Conservation (phyloP, 2,113 vertebrate genomes). For the Nettapus auritus region DNA sequence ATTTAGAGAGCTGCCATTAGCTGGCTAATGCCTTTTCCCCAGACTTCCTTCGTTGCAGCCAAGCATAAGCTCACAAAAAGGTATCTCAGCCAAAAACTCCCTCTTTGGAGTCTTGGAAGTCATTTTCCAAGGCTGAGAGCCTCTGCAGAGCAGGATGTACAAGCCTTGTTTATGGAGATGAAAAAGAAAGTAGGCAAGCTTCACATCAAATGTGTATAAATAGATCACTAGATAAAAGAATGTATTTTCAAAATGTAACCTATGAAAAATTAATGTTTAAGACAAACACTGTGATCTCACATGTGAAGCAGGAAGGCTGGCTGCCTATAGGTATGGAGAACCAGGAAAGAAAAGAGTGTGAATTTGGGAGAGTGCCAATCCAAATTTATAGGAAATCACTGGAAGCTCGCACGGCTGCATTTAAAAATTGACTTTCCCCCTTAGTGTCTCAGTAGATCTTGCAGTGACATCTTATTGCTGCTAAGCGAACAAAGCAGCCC, state of each 20-base stretch:
- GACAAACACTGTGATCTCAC: not conserved
- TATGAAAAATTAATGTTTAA: not conserved
- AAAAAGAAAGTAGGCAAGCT: not conserved
- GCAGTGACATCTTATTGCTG: not conserved
- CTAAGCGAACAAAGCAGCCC: conserved; percentile 17
- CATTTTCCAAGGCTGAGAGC: not conserved
- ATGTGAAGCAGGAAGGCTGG: not conserved
- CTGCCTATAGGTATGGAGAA: not conserved
- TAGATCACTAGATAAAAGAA: not conserved
- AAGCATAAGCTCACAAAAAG: not conserved
- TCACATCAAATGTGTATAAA: not conserved
- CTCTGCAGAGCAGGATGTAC: not conserved
- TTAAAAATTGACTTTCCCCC: conserved; percentile 13
- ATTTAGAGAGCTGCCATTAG: not conserved
- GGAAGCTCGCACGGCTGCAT: not conserved
- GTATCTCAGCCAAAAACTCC: not conserved
- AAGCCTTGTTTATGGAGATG: not conserved
- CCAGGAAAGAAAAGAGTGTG: not conserved
- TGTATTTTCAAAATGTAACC: not conserved
- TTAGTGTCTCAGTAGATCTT: not conserved
- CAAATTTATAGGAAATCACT: not conserved
- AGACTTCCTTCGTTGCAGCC: not conserved
- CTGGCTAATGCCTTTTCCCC: not conserved
- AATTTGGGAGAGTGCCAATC: not conserved
- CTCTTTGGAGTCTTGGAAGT: not conserved